phyloP scores from a whole-genome alignment of 37 sponge, comb jelly and placozoan species.

The Aphrocallistes beatrix region DNA sequence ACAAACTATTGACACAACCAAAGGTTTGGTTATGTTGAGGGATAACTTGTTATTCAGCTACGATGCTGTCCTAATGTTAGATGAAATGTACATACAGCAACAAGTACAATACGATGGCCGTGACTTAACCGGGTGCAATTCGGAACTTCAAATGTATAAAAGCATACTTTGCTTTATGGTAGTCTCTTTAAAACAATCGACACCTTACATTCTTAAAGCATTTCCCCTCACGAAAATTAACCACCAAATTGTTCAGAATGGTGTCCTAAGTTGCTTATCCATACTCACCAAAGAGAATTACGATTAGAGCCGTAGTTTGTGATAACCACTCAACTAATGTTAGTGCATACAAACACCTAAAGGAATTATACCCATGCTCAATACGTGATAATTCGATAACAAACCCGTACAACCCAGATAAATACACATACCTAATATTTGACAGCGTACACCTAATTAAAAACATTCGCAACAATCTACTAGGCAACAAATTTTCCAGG shows the following conservation, averaged over 20 bases:
- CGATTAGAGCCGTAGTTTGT: not conserved
- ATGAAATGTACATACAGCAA: constrained; percentile 1
- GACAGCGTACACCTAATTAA: not conserved
- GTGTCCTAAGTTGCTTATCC: not conserved
- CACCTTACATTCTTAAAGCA: not conserved
- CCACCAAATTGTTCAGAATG: not conserved
- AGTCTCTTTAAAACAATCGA: not conserved
- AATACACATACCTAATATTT: not conserved
- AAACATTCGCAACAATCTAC: not conserved
- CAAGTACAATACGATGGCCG: constrained; percentile 2
- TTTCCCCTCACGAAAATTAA: not conserved
- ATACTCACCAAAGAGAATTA: not conserved
- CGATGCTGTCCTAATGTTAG: not conserved
- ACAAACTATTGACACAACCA: not conserved
- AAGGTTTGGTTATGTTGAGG: not conserved
- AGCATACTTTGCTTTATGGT: not conserved
- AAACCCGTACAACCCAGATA: not conserved
- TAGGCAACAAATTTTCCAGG: not conserved
- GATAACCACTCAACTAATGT: not conserved
- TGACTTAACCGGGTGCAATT: not conserved
- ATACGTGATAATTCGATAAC: not conserved
- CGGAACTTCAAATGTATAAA: not conserved
- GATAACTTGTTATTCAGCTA: not conserved
- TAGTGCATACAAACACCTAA: not conserved
- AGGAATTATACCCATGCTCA: not conserved